Evolutionary conservation across 2,113 vertebrate species (phyloP).

Genomic region (Anhinga anhinga): DNA sequence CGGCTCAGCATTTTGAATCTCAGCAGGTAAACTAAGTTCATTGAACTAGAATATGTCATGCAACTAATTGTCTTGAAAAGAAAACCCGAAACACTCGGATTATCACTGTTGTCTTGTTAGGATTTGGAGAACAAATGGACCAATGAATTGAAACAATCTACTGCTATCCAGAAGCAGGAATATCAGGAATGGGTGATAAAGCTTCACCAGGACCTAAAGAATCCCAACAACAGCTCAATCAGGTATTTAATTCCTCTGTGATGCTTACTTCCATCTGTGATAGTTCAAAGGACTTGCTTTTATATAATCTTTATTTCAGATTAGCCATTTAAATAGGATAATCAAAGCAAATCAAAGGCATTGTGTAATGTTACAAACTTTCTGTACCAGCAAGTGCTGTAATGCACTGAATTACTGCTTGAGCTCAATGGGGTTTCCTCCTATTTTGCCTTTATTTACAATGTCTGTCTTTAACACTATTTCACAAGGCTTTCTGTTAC

Average conservation of each 20-base stretch:
- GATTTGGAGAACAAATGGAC: slow-evolving; percentile 95
- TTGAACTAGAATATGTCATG: neutral
- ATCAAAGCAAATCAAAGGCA: neutral
- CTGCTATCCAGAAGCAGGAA: slow-evolving; percentile 94
- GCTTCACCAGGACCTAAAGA: slow-evolving; percentile 92
- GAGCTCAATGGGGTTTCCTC: neutral
- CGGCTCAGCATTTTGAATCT: slow-evolving; percentile 94
- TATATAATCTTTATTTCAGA: neutral
- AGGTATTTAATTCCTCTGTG: slow-evolving; percentile 75
- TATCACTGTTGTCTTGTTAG: slow-evolving; percentile 62
- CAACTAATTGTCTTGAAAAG: neutral
- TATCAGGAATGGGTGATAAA: slow-evolving; percentile 99
- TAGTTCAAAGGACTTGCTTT: neutral
- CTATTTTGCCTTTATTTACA: neutral
- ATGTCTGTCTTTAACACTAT: neutral
- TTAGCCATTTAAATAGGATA: neutral
- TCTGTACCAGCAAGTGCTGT: neutral
- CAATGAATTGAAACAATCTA: slow-evolving; percentile 92
- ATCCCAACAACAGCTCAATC: slow-evolving; percentile 90
- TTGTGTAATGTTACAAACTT: neutral
- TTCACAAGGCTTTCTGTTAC: neutral
- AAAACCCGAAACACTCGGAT: neutral
- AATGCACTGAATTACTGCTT: neutral
- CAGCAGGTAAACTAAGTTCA: slow-evolving; percentile 83
- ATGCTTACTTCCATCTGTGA: neutral